phyloP scores from a whole-genome alignment of 2,888 invertebrate species.

The Chydorus sphaericus region DNA sequence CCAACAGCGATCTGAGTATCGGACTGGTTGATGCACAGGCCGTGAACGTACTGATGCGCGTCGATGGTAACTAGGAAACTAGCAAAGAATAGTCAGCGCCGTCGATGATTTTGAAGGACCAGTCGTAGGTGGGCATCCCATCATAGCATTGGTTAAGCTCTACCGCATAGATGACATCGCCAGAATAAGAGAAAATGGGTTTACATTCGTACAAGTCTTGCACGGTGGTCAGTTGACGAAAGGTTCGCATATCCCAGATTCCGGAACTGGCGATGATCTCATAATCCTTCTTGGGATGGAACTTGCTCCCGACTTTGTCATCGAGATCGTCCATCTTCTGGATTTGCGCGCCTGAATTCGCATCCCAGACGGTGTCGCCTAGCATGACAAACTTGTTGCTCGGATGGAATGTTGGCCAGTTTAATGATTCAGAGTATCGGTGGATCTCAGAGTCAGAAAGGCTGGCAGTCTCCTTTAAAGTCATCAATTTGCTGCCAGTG shows the following conservation, averaged over 20 bases:
- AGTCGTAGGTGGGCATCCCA: conserved; percentile 55
- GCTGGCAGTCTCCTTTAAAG: conserved; percentile 62
- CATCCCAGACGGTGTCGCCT: conserved; percentile 92
- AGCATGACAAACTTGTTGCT: conserved; percentile 83
- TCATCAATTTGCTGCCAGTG: conserved; percentile 56
- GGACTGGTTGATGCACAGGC: conserved; percentile 62
- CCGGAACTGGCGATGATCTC: conserved; percentile 96
- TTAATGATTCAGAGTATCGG: no score
- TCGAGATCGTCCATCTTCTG: conserved; percentile 97
- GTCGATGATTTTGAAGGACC: conserved; percentile 89
- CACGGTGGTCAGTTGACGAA: conserved; percentile 83
- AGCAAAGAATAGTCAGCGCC: conserved; percentile 85
- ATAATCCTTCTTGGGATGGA: conserved; percentile 88
- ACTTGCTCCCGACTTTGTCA: conserved; percentile 83
- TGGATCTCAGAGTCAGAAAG: conserved; percentile 89
- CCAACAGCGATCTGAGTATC: conserved; percentile 82
- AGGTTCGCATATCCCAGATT: conserved; percentile 94
- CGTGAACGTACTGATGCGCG: conserved; percentile 76
- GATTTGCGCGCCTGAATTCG: conserved; percentile 52
- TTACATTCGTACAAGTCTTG: conserved; percentile 81
- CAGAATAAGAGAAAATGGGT: conserved; percentile 73
- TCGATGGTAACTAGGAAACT: conserved; percentile 90
- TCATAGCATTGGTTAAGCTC: conserved; percentile 57
- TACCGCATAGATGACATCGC: conserved; percentile 76
- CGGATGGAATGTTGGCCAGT: conserved; percentile 85